Evolutionary conservation across 2,888 invertebrate genomes (phyloP).

Genomic region (Pseudeuparius sepicola): DNA sequence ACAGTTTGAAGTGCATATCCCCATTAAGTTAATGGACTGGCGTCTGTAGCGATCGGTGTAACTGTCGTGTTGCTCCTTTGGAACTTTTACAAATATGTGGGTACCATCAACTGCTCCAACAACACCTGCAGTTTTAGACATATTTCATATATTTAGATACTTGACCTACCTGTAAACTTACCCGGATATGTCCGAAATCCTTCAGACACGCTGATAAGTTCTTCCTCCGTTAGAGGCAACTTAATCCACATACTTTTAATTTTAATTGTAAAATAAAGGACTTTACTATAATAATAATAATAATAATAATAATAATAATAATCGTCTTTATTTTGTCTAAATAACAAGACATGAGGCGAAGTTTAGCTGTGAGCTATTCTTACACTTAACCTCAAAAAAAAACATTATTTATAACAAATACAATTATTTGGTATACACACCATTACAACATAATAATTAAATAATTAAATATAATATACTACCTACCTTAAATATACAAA

Average conservation of each 20-base stretch:
- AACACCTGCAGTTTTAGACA: constrained; percentile 1
- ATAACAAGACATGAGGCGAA: no score
- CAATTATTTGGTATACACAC: no score
- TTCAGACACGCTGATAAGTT: background rate
- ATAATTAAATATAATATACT: no score
- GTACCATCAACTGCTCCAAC: background rate
- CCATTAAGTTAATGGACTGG: constrained; percentile 11
- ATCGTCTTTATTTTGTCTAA: no score
- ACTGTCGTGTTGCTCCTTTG: constrained; percentile 9
- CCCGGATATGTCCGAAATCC: background rate
- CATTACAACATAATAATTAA: no score
- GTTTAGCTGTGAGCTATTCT: no score
- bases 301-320: no score
- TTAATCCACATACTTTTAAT: background rate
- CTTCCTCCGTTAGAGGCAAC: background rate
- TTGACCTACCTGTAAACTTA: no score
- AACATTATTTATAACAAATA: no score
- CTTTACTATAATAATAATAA: no score
- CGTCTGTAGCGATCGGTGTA: constrained; percentile 9
- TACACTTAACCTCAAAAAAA: no score
- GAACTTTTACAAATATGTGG: constrained; percentile 8
- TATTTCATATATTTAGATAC: background rate
- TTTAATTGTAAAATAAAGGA: background rate
- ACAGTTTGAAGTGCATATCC: constrained; percentile 7
- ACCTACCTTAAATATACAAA: no score